Percentiles rank a stretch among this genome's conserved stretches.
Evolutionary conservation across 1,140 invertebrate genomes (phyloP).

Genomic region (Cyrtorhinus lividipennis): DNA sequence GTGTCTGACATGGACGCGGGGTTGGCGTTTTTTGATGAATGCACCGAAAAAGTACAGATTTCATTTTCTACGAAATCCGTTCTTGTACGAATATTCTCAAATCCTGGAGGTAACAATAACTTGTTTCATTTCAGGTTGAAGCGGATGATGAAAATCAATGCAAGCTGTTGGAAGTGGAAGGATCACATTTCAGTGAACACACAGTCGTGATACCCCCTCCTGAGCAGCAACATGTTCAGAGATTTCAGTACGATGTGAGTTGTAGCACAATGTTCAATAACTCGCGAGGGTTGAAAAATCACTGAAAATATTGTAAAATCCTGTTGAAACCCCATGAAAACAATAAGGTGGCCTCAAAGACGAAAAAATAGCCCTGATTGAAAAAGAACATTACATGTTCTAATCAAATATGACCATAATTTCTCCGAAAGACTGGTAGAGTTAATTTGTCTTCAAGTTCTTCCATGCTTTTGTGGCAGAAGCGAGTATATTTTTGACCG

Average conservation of each 20-base stretch:
- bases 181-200: constrained; percentile 61
- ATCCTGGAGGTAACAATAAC: neutral
- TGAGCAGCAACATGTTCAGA: constrained; percentile 41
- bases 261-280: neutral
- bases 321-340: neutral
- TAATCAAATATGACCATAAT: too few species aligned
- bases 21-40: constrained; percentile 96
- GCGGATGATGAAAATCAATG: constrained; percentile 38
- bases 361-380: too few species aligned
- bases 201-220: constrained; percentile 95
- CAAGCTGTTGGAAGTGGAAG: constrained; percentile 59
- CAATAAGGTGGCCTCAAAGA: neutral
- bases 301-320: neutral
- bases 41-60: constrained; percentile 55
- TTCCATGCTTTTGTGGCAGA: too few species aligned
- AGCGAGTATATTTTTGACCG: too few species aligned
- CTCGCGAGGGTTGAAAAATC: neutral
- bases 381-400: too few species aligned
- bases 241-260: constrained; percentile 31
- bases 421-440: too few species aligned
- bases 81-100: neutral
- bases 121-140: constrained; percentile 29
- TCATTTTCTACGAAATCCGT: too few species aligned
- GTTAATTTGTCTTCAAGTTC: too few species aligned
- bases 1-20: constrained; percentile 88